Evolutionary conservation across 2,888 invertebrate genomes (phyloP).

Genomic region (Charanyca ferruginea): DNA sequence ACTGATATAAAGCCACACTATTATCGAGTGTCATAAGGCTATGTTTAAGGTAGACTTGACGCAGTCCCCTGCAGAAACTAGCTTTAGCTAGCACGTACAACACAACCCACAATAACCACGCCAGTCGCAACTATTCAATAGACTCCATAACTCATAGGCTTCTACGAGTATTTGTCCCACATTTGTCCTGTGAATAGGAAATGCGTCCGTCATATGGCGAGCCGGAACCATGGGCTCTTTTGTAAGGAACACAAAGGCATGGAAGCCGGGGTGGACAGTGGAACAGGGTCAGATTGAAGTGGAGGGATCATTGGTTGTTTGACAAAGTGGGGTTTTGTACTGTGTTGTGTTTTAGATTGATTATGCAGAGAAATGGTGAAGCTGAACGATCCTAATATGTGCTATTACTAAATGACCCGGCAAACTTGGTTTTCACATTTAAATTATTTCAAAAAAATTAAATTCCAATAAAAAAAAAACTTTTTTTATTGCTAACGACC

Average conservation of each 20-base stretch:
- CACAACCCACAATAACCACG: slow-evolving; percentile 1
- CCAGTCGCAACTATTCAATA: slow-evolving; percentile 47
- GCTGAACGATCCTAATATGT: too few species aligned
- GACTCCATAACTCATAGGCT: slow-evolving; percentile 34
- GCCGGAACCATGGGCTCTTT: slow-evolving; percentile 48
- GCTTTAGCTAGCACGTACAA: not conserved
- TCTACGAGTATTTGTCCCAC: slow-evolving; percentile 60
- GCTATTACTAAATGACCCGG: too few species aligned
- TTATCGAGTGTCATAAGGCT: too few species aligned
- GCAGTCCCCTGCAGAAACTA: too few species aligned
- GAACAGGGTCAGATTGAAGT: slow-evolving; percentile 44
- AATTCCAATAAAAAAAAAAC: too few species aligned
- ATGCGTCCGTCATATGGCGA: slow-evolving; percentile 60
- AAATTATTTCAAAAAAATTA: too few species aligned
- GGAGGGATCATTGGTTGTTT: slow-evolving; percentile 5
- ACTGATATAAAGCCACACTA: too few species aligned
- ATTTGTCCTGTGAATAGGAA: slow-evolving; percentile 57
- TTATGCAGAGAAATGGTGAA: too few species aligned
- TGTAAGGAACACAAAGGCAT: slow-evolving; percentile 52
- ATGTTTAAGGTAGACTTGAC: too few species aligned
- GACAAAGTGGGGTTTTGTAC: slow-evolving; percentile 6
- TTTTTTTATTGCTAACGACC: too few species aligned
- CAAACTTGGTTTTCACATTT: too few species aligned
- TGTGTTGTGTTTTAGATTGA: not conserved
- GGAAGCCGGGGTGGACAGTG: slow-evolving; percentile 17